phyloP scores from a whole-genome alignment of 2,797 vertebrate species.

The Hapalemur alaotrensis region DNA sequence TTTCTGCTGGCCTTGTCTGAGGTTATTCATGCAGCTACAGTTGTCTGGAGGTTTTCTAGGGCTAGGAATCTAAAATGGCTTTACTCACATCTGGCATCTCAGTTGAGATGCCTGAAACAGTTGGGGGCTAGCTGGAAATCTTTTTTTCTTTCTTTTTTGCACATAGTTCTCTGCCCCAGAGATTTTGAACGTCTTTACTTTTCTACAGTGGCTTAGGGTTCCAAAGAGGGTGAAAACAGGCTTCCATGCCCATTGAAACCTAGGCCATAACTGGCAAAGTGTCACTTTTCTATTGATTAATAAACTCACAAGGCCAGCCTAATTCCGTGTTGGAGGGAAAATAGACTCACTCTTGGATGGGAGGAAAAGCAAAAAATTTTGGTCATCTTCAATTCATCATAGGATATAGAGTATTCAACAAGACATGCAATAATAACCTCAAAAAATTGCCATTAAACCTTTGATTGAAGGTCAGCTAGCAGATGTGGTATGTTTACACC shows the following conservation, averaged over 20 bases:
- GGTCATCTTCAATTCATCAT: background rate
- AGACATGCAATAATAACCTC: background rate
- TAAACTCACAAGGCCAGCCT: background rate
- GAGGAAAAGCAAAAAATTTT: background rate
- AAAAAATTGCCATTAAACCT: conserved; percentile 7
- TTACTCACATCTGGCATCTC: background rate
- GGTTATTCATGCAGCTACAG: background rate
- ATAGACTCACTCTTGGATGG: background rate
- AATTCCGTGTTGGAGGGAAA: background rate
- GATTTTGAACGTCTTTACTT: background rate
- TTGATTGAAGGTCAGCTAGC: background rate
- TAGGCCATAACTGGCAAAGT: background rate
- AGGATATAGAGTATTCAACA: background rate
- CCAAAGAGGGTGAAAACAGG: background rate
- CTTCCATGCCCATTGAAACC: background rate
- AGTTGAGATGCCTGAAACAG: background rate
- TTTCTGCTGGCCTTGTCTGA: background rate
- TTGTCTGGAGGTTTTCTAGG: background rate
- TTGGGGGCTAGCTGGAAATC: background rate
- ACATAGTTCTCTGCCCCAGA: background rate
- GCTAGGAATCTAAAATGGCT: background rate
- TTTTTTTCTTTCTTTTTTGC: background rate
- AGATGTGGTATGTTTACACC: background rate
- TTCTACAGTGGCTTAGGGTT: background rate
- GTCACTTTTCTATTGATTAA: background rate